Evolutionary conservation across 2,888 invertebrate genomes (phyloP).

Genomic region (Carabus problematicus): DNA sequence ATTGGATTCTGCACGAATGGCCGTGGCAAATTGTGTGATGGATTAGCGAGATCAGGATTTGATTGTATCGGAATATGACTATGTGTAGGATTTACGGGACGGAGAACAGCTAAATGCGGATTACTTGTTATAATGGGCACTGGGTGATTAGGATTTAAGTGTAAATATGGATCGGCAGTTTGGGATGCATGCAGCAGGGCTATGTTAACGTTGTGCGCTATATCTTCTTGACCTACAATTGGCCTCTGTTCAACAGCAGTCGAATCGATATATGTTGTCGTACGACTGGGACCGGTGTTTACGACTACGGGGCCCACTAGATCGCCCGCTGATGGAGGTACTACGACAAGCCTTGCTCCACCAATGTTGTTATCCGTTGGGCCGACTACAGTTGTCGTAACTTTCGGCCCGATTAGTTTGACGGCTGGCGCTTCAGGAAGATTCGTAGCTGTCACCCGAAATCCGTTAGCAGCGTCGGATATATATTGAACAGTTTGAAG

Average conservation of each 20-base stretch:
- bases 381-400: conserved; percentile 38
- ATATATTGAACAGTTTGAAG: conserved; percentile 71
- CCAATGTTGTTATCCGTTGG: conserved; percentile 29
- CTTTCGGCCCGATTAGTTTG: conserved; percentile 40
- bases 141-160: conserved; percentile 48
- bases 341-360: neutral
- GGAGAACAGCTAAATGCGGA: neutral
- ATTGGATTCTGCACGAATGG: conserved; percentile 8
- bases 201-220: conserved; percentile 30
- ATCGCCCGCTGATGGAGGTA: neutral
- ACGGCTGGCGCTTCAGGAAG: conserved; percentile 61
- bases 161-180: conserved; percentile 25
- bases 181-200: conserved; percentile 18
- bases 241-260: conserved; percentile 27
- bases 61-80: too few species aligned
- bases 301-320: conserved; percentile 6
- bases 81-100: too few species aligned
- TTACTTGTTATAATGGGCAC: conserved; percentile 53
- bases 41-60: conserved; percentile 47
- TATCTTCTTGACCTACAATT: conserved; percentile 26
- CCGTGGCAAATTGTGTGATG: neutral
- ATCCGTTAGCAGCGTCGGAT: conserved; percentile 68
- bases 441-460: conserved; percentile 71
- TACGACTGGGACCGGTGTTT: conserved; percentile 22
- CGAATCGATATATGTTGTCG: conserved; percentile 19